Evolutionary conservation across 2,797 vertebrate species (phyloP), one percentile per base, ranked within the genome.

Genomic region (Catamblyrhynchus diadema): DNA sequence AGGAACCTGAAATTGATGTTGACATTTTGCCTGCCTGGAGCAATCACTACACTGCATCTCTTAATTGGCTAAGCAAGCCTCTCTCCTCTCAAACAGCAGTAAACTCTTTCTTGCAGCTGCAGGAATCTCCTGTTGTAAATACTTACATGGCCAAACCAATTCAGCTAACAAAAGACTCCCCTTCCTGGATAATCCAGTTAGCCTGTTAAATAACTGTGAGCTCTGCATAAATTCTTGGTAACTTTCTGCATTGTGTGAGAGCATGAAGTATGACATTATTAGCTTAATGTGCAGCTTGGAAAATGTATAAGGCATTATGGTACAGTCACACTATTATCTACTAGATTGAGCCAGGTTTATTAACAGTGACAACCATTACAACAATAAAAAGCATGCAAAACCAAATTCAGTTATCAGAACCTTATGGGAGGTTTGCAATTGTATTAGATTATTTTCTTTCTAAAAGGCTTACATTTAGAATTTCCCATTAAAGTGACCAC

Each of bases 261-360:
- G 25, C 42, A 80, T 48, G 35, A 78, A 88, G n/a, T 56, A 90
- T 62, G 71, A 70, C 60, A 70, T 81, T 88, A 75, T 75, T 93
- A 81, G 60, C 56, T 95, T 86, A 86, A 90, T 35, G 59, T 67
- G 57, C 25, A 53, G 35, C 60, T 79, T 94, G 42, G 35, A 96
- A 94, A 79, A 59, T 59, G 53, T 88, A 69, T 69, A 83, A 79
- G 24, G 35, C 70, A 93, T 74, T 66, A 86, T 41, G 67, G 61
- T 24, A 28, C 77, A 95, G 84, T 77, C 94, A 88, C 79, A 91
- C 53, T 73, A 66, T 81, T 90, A 53, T 78, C 72, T 88, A 48
- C 50, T 80, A 45, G 54, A 70, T 53, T 86, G 79, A 95, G 62
- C n/a, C 54, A 81, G 45, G 73, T 83, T 96, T 94, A 94, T 94